These are phyloP conservation scores for Pseudococcus longispinus DNA, from an alignment of 2,888 invertebrate species.

Conservation along the genomic window DNA sequence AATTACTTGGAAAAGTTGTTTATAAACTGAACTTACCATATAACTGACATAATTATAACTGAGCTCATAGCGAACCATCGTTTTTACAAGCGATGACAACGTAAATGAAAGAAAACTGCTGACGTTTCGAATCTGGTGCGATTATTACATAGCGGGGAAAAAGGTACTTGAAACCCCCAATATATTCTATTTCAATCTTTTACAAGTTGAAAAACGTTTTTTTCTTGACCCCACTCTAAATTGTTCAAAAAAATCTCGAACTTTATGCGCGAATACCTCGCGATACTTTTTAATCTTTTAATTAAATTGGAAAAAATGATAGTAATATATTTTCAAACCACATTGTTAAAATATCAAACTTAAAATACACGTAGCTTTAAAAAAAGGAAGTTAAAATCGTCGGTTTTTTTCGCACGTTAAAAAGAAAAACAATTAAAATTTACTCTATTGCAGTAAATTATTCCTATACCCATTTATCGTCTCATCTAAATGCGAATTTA, in stretches of 20 bases:
- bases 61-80: background rate
- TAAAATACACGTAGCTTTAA: background rate
- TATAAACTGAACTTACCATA: conserved; percentile 44
- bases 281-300: background rate
- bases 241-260: conserved; percentile 19
- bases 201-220: conserved; percentile 50
- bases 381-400: conserved; percentile 19
- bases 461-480: background rate
- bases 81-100: conserved; percentile 48
- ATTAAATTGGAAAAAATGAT: background rate
- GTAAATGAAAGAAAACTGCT: conserved; percentile 54
- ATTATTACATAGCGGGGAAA: conserved; percentile 45
- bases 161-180: conserved; percentile 31
- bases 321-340: background rate
- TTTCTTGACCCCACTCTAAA: conserved; percentile 51
- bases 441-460: background rate
- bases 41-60: conserved; percentile 49
- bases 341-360: background rate
- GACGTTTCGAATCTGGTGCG: conserved; percentile 49
- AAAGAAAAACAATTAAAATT: background rate
- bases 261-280: conserved; percentile 34
- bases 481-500: conserved; percentile 23
- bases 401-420: background rate
- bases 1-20: conserved; percentile 34
- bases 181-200: conserved; percentile 42